A percentile compares a stretch with the other conserved stretches of the same genome.
phyloP scores from a whole-genome alignment of 2,113 vertebrate genomes.

The Thalassarche chlororhynchos region DNA sequence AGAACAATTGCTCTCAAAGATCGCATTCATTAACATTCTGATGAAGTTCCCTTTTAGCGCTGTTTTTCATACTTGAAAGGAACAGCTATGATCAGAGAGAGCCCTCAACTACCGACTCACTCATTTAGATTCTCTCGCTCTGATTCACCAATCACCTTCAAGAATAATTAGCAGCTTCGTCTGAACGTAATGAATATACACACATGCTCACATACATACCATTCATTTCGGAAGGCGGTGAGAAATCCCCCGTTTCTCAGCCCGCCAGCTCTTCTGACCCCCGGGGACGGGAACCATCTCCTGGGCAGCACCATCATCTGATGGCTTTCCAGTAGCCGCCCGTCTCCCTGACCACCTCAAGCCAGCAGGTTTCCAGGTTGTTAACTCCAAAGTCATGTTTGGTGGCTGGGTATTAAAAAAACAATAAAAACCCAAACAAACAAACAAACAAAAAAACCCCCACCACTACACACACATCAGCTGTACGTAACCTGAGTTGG shows the following conservation, averaged over 20 bases:
- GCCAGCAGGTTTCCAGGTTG: not conserved
- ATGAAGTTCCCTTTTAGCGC: conserved; percentile 69
- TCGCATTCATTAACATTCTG: conserved; percentile 70
- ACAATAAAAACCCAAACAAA: too few species aligned
- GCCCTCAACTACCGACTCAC: conserved; percentile 63
- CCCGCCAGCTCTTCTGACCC: not conserved
- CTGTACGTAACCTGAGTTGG: not conserved
- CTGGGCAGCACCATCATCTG: not conserved
- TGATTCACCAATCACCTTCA: conserved; percentile 73
- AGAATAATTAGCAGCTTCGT: conserved; percentile 67
- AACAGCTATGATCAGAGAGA: conserved; percentile 66
- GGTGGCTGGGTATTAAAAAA: not conserved
- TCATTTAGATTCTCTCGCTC: conserved; percentile 67
- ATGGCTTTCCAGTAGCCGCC: not conserved
- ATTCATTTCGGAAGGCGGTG: not conserved
- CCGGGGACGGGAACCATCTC: not conserved
- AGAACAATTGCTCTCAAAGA: conserved; percentile 66
- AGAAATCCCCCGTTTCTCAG: conserved; percentile 19
- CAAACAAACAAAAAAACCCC: too few species aligned
- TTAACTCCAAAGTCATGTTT: not conserved
- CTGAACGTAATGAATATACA: conserved; percentile 60
- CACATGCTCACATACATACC: conserved; percentile 13
- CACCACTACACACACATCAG: not conserved
- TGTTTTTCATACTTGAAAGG: conserved; percentile 68
- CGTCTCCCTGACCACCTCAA: fast-evolving